Evolutionary conservation across 2,797 vertebrate species (phyloP), one percentile per base, ranked within the genome.

Genomic region (Galagoides demidoff): DNA sequence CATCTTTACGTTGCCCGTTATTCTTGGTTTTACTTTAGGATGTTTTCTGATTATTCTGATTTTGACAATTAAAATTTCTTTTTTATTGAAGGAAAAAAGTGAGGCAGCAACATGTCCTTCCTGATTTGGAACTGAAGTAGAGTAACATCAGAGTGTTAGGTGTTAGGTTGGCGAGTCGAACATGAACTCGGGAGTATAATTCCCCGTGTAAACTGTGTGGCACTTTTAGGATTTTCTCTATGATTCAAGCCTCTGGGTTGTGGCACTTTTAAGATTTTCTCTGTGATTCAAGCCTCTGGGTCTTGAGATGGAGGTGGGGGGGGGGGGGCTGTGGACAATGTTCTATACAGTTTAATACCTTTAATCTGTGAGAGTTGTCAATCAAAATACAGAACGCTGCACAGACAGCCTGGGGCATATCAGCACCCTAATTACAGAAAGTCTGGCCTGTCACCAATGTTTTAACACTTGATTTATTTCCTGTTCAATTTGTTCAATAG

Each of bases 401-500:
- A 98, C 96, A 98, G 98, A 98, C 98, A 99, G 99, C 99, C 98
- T 99, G 99, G 98, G 98, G 98, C 98, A 98, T 97, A 98, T 98
- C 98, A 98, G 98, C 98, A 98, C 98, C 98, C 99, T 99, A 99
- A 99, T 99, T 99, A 99, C 98, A 99, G 98, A 97, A 98, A 99
- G 98, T 97, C 97, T 99, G 98, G 98, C 99, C 99, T 98, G 97
- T 99, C 99, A 99, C 98, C 98, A 98, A 91, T 99, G 99, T 99
- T 99, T 99, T 99, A 99, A 98, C 99, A 99, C 98, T 99, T 99
- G 99, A 99, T 99, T 99, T 99, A 99, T 99, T 99, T 99, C 98
- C 98, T 97, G 94, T 99, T 98, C 98, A 97, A 98, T 98, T 99
- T 98, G 98, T 98, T 99, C 99, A 99, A 99, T 99, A 99, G 98